Conservation (phyloP, 2,113 vertebrate genomes). For the Scolopax mira region DNA sequence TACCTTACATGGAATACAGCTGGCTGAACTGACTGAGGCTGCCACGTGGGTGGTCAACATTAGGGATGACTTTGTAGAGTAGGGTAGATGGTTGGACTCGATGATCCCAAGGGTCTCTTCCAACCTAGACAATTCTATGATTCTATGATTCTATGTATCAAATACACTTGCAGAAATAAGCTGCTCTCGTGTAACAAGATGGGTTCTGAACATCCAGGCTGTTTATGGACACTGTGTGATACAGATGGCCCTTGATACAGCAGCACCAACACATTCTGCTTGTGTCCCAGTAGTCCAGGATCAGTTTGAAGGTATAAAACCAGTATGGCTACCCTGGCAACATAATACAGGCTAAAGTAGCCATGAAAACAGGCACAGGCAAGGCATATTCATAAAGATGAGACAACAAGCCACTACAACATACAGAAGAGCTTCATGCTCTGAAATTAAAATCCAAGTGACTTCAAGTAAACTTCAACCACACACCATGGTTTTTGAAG, state of each 20-base stretch:
- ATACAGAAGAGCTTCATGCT: not conserved
- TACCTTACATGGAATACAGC: not conserved
- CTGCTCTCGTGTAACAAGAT: not conserved
- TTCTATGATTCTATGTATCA: too few species aligned
- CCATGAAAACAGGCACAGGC: not conserved
- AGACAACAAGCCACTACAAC: not conserved
- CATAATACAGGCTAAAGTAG: accelerated
- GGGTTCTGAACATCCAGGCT: not conserved
- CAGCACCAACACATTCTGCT: not conserved
- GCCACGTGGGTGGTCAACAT: too few species aligned
- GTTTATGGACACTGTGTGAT: not conserved
- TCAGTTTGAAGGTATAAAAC: not conserved
- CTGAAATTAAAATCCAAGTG: not conserved
- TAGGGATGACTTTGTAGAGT: too few species aligned
- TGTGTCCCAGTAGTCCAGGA: not conserved
- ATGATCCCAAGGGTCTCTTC: too few species aligned
- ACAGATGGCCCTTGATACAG: not conserved
- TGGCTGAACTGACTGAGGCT: not conserved
- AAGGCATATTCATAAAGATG: not conserved
- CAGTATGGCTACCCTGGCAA: not conserved
- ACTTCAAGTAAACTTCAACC: not conserved
- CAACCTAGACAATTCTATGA: too few species aligned
- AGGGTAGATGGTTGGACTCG: too few species aligned
- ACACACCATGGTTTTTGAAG: not conserved
- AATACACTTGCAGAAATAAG: not conserved